Conservation (phyloP, 2,888 invertebrate genomes). For the Antheraea assamensis region DNA sequence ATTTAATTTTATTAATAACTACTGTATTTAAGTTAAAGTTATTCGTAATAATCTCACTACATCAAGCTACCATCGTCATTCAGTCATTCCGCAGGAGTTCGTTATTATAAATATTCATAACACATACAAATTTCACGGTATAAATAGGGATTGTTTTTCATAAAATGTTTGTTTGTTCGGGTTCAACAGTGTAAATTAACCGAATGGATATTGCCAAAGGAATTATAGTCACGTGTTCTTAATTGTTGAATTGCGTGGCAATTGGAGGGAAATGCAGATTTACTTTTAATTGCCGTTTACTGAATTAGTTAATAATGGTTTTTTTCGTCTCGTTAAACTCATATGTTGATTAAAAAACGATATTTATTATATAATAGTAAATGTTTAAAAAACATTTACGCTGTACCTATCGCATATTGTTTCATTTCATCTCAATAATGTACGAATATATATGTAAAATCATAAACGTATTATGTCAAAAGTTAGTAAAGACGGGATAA, state of each 20-base stretch:
- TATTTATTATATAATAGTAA: background rate
- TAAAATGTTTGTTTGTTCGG: slow-evolving; percentile 19
- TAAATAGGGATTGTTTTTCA: slow-evolving; percentile 13
- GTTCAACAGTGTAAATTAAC: slow-evolving; percentile 17
- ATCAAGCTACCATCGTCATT: background rate
- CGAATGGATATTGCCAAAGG: slow-evolving; percentile 20
- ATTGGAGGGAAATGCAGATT: slow-evolving; percentile 30
- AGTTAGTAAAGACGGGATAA: too few relatives aligned
- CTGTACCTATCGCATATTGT: background rate
- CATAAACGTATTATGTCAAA: background rate
- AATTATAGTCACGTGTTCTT: slow-evolving; percentile 23
- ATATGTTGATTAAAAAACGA: background rate
- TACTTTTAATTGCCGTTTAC: slow-evolving; percentile 32
- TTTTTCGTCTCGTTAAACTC: background rate
- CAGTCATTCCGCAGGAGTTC: background rate
- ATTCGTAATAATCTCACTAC: background rate
- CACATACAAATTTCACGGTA: background rate
- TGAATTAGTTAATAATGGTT: background rate
- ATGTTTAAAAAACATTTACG: background rate
- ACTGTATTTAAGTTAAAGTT: background rate
- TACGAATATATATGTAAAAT: background rate
- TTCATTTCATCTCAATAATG: background rate
- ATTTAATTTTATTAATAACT: too few relatives aligned
- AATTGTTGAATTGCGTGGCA: slow-evolving; percentile 37
- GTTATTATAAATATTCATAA: slow-evolving; percentile 17